These are phyloP conservation scores for Xestoiulus laeticollis DNA, from an alignment of 2,888 invertebrate genomes.

Conservation along the genomic window DNA sequence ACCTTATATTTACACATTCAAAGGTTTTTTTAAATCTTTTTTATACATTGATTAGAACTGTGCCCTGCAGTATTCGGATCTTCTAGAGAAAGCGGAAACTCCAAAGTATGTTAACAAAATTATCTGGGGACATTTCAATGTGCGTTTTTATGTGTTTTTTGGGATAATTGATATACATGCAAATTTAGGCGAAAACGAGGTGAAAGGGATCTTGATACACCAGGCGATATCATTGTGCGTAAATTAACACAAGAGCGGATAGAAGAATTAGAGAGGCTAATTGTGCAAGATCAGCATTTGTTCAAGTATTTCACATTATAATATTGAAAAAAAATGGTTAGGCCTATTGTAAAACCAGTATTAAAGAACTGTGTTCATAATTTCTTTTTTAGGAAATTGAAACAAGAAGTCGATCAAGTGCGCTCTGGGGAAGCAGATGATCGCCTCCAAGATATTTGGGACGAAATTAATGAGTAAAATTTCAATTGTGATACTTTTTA, in stretches of 20 bases:
- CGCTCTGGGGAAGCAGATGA: slow-evolving; percentile 75
- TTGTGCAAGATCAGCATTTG: slow-evolving; percentile 77
- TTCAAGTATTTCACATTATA: slow-evolving; percentile 67
- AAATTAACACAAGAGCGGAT: slow-evolving; percentile 79
- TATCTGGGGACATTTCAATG: neutral
- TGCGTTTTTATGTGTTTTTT: neutral
- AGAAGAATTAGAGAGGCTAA: slow-evolving; percentile 76
- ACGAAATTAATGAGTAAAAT: slow-evolving; percentile 73
- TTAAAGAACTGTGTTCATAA: too few species aligned
- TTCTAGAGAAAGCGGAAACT: slow-evolving; percentile 82
- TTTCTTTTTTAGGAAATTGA: slow-evolving; percentile 64
- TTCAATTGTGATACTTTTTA: slow-evolving; percentile 49
- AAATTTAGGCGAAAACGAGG: slow-evolving; percentile 71
- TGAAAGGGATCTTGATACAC: slow-evolving; percentile 73
- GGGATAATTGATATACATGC: neutral
- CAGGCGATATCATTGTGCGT: slow-evolving; percentile 80
- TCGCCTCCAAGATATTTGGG: slow-evolving; percentile 77
- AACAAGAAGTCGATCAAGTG: slow-evolving; percentile 71
- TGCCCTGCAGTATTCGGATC: slow-evolving; percentile 85
- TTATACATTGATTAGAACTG: too few species aligned
- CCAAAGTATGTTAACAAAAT: slow-evolving; percentile 72
- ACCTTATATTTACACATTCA: too few species aligned
- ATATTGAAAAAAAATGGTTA: neutral
- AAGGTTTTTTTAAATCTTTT: too few species aligned
- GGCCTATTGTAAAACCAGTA: too few species aligned